Conservation (phyloP, 2,797 vertebrate genomes). For the Florisuga fusca region DNA sequence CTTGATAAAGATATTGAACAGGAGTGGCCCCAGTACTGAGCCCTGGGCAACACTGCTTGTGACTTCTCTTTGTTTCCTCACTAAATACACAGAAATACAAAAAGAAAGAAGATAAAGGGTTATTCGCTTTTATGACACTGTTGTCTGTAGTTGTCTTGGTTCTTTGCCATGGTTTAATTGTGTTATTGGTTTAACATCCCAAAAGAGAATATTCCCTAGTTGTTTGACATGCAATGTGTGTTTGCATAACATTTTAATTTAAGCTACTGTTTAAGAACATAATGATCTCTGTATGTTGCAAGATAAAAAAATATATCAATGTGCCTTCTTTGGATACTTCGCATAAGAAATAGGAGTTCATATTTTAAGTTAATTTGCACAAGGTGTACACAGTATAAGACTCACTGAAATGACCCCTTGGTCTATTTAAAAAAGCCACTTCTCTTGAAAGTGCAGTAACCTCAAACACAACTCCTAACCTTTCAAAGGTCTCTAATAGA, state of each 20-base stretch:
- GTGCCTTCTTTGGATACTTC: background rate
- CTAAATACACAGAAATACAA: background rate
- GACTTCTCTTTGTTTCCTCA: background rate
- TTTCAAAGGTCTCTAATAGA: background rate
- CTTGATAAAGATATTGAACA: too few relatives aligned
- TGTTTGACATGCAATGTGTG: background rate
- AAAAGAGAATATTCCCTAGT: background rate
- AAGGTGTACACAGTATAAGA: background rate
- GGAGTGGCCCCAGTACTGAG: too few relatives aligned
- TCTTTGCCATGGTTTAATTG: constrained; percentile 6
- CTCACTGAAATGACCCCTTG: background rate
- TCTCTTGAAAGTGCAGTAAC: background rate
- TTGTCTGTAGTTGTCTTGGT: background rate
- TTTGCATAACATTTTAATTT: constrained; percentile 35
- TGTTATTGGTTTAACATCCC: constrained; percentile 3
- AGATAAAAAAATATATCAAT: background rate
- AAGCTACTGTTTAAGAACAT: background rate
- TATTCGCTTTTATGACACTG: background rate
- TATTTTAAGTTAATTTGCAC: background rate
- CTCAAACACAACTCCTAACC: background rate
- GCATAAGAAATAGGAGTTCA: background rate
- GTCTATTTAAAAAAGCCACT: background rate
- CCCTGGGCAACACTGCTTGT: too few relatives aligned
- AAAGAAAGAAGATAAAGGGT: background rate
- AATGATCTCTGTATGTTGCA: background rate